Evolutionary conservation across 1,140 invertebrate species (phyloP).

Genomic region (Caenorhabditis tropicalis): DNA sequence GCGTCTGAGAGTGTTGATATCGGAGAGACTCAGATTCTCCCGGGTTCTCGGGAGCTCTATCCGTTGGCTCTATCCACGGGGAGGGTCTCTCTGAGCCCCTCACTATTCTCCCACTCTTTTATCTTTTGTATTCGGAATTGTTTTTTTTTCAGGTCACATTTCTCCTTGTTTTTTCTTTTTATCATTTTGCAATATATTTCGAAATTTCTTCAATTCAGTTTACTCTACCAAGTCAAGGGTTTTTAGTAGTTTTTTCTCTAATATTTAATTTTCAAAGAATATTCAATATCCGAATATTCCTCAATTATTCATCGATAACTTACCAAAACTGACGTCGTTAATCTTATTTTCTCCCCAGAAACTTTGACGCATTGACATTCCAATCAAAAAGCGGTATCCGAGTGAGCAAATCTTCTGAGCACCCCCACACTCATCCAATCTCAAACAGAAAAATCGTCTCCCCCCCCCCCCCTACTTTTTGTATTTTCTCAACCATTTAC

Average conservation of each 20-base stretch:
- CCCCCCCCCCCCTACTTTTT: neutral
- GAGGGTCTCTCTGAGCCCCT: neutral
- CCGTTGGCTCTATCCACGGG: neutral
- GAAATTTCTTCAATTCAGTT: neutral
- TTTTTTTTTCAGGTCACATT: neutral
- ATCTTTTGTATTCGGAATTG: slow-evolving; percentile 17
- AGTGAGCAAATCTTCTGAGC: slow-evolving; percentile 25
- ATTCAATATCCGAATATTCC: too few species aligned
- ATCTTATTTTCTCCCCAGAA: too few species aligned
- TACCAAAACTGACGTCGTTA: too few species aligned
- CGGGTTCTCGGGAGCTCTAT: neutral
- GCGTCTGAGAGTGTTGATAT: neutral
- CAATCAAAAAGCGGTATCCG: slow-evolving; percentile 2
- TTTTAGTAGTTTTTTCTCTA: too few species aligned
- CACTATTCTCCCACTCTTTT: slow-evolving; percentile 26
- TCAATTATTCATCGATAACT: too few species aligned
- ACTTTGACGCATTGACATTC: slow-evolving; percentile 16
- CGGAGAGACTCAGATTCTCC: neutral
- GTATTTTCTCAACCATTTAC: neutral
- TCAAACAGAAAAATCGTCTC: slow-evolving; percentile 7
- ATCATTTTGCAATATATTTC: neutral
- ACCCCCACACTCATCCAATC: neutral
- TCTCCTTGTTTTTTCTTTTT: neutral
- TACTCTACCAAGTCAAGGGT: too few species aligned
- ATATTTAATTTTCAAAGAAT: too few species aligned